Evolutionary conservation across 2,888 invertebrate species (phyloP), one percentile per base, ranked within the genome.

Genomic region (Agrochola lota): DNA sequence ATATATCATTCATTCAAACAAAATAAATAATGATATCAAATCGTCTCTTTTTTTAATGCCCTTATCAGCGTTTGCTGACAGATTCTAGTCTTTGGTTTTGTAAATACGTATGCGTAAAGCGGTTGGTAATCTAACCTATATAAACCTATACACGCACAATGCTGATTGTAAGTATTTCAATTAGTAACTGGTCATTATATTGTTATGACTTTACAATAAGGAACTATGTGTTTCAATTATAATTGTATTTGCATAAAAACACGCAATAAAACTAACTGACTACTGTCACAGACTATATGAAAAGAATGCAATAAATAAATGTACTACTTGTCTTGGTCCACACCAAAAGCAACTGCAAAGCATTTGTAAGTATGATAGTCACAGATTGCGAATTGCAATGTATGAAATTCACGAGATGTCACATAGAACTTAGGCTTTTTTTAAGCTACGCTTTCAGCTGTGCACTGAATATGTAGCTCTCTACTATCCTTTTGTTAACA

Each of bases 221-320:
- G 72, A 82, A 78, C 72, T 78, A 52, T 15, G 49, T 67, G n/a
- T 59, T 52, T 49, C 30, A 60, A 72, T 72, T 66, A 73, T 30
- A 71, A 73, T 60, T 40, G 17, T 23, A 81, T 81, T 78, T 73
- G 66, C 60, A 72, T 70, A 72, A 82, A 77, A 69, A 59, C 35
- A 68, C n/a, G 55, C 46, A 62, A 71, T 67, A 43, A 60, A 46
- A 26, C 35, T 30, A 17, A 7, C 20, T 12, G 30, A 40, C 15
- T 4, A 52, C 11, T n/a, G 59, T 35, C 23, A 43, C 5, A 26
- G 20, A 59, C 3, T 63, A 55, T 20, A 40, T 69, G 26, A 60
- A 60, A 80, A 68, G 3, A 49, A 68, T 49, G 46, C 20, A 26
- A 40, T 20, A 20, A 20, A n/a, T 12, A n/a, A 43, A 8, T 49